Evolutionary conservation across 2,888 invertebrate species (phyloP).

Genomic region (Dynastes hyllus): DNA sequence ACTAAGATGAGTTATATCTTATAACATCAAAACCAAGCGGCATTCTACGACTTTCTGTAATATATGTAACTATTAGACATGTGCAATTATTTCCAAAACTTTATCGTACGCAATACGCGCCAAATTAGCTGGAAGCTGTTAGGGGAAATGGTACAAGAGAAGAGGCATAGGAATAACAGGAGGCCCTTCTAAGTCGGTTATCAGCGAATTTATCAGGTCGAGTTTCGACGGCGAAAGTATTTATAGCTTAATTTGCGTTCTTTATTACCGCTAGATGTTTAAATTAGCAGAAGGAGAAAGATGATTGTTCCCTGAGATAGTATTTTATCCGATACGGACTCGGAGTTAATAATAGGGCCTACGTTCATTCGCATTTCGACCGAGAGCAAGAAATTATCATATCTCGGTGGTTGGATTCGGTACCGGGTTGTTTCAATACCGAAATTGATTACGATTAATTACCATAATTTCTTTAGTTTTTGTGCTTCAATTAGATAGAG

Average conservation of each 20-base stretch:
- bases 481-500: background rate
- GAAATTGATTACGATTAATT: constrained; percentile 15
- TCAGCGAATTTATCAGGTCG: constrained; percentile 66
- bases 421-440: background rate
- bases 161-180: constrained; percentile 42
- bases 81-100: constrained; percentile 6
- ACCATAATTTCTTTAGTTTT: constrained; percentile 9
- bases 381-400: constrained; percentile 39
- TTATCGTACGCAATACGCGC: constrained; percentile 40
- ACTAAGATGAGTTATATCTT: too few species aligned
- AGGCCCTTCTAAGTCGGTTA: constrained; percentile 55
- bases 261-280: constrained; percentile 66
- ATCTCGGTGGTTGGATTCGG: constrained; percentile 10
- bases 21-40: too few species aligned
- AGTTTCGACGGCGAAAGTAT: constrained; percentile 69
- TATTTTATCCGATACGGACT: constrained; percentile 34
- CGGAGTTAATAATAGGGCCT: constrained; percentile 34
- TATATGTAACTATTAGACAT: background rate
- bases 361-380: constrained; percentile 23
- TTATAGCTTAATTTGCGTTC: constrained; percentile 69
- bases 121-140: constrained; percentile 54
- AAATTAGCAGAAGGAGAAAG: constrained; percentile 62
- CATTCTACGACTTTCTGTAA: too few species aligned
- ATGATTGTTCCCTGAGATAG: constrained; percentile 56
- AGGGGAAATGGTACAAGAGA: background rate